Evolutionary conservation across 35 echinoderm and acorn worm genomes (phyloP), one percentile per base, ranked within the genome.

Genomic region (Acanthaster planci): DNA sequence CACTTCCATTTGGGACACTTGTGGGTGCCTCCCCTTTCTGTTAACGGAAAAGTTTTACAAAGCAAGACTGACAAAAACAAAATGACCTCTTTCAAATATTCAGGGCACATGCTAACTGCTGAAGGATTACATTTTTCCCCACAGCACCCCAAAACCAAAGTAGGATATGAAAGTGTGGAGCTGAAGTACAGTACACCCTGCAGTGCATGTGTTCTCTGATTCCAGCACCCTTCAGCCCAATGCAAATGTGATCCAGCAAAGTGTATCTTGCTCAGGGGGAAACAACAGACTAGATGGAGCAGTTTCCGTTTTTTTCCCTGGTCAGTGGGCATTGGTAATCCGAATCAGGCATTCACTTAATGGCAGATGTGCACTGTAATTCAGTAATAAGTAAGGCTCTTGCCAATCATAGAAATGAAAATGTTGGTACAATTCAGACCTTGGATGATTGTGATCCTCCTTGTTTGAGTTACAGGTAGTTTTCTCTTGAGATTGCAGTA

Each of bases 151-250:
- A 72, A n/a, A 72, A 72, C 64, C 22, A 34, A 47, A 47, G 42
- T 12, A 47, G 42, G 64, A 72, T 72, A 72, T 34, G 29, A 72
- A 60, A 72, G 10, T 72, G 14, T 72, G n/a, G n/a, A 47, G 42
- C 18, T 72, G 64, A 72, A 72, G 64, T 26, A 26, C 64, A 72
- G 64, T 26, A 26, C 64, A 72, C 64, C 64, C 64, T 72, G 64
- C 64, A 72, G 64, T 72, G 64, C 34, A 72, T 72, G 64, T 26
- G 64, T 72, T 72, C 64, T 72, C 64, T 72, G 26, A 26, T 72
- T 72, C 26, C 64, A 72, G 2, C 64, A 27, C 64, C 64, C 64
- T 34, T 31, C 9, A 30, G 26, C 64, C 23, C 64, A 72, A 7
- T 21, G 18, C 21, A 72, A 35, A 72, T 72, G 34, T 0, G 64